Evolutionary conservation across 2,888 invertebrate genomes (phyloP).

Genomic region (Epiblema foenella): DNA sequence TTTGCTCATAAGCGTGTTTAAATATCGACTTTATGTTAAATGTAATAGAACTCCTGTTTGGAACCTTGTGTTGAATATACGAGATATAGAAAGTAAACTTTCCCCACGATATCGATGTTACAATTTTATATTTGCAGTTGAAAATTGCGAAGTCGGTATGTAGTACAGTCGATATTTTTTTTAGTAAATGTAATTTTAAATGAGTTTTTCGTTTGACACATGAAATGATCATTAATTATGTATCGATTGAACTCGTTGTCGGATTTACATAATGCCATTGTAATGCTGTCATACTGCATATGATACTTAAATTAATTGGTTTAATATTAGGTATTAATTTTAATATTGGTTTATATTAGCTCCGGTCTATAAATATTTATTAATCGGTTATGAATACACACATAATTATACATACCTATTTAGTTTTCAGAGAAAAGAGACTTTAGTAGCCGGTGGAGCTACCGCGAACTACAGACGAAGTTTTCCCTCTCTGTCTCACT

Average conservation of each 20-base stretch:
- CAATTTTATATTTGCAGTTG: conserved; percentile 17
- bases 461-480: too few species aligned
- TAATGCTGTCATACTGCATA: conserved; percentile 32
- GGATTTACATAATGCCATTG: conserved; percentile 37
- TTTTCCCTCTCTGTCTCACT: too few species aligned
- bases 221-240: conserved; percentile 35
- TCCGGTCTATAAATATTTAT: neutral
- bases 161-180: neutral
- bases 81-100: neutral
- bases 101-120: conserved; percentile 2
- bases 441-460: too few species aligned
- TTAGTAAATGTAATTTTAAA: neutral
- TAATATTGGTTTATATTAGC: conserved; percentile 1
- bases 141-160: neutral
- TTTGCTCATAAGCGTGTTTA: neutral
- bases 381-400: too few species aligned
- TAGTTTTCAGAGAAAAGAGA: too few species aligned
- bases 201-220: conserved; percentile 29
- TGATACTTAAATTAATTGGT: conserved; percentile 31
- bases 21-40: conserved; percentile 7
- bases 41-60: neutral
- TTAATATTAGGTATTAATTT: too few species aligned
- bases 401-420: too few species aligned
- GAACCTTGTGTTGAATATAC: neutral
- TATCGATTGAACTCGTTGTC: conserved; percentile 32